A percentile compares a stretch with the other conserved stretches of the same genome.
phyloP scores from a whole-genome alignment of 1,140 invertebrate genomes.

The Oryzaephilus surinamensis region DNA sequence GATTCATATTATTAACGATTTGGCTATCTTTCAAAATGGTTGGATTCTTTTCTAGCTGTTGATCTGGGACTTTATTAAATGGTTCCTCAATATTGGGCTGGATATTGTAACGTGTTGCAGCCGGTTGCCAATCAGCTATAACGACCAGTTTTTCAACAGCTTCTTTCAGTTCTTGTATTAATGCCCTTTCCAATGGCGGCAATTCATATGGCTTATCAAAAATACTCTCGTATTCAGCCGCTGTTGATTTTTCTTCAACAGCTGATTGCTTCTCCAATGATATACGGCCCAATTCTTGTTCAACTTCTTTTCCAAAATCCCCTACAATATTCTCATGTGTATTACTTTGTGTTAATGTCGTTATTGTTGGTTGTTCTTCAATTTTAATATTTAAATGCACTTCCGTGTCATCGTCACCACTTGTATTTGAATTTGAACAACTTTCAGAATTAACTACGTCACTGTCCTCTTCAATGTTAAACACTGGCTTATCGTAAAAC shows the following conservation, averaged over 20 bases:
- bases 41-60: constrained; percentile 10
- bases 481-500: constrained; percentile 49
- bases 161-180: constrained; percentile 25
- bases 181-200: constrained; percentile 14
- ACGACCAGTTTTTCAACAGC: constrained; percentile 26
- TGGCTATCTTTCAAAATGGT: constrained; percentile 14
- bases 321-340: constrained; percentile 38
- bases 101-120: constrained; percentile 24
- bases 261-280: constrained; percentile 7
- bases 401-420: constrained; percentile 22
- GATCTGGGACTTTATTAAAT: constrained; percentile 22
- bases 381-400: constrained; percentile 17
- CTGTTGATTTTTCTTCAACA: constrained; percentile 2
- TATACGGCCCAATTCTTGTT: constrained; percentile 39
- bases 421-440: constrained; percentile 20
- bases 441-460: constrained; percentile 8
- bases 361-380: constrained; percentile 20
- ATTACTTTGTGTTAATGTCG: constrained; percentile 4
- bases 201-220: not conserved
- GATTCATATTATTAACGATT: constrained; percentile 6
- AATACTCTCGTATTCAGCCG: no score
- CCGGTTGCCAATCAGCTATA: constrained; percentile 19
- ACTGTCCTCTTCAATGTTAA: constrained; percentile 35
- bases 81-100: constrained; percentile 27
- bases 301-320: constrained; percentile 44